A percentile compares a stretch with the other conserved stretches of the same genome.
Evolutionary conservation across 2,888 invertebrate species (phyloP).

Genomic region (Eudasyphora cyanicolor): DNA sequence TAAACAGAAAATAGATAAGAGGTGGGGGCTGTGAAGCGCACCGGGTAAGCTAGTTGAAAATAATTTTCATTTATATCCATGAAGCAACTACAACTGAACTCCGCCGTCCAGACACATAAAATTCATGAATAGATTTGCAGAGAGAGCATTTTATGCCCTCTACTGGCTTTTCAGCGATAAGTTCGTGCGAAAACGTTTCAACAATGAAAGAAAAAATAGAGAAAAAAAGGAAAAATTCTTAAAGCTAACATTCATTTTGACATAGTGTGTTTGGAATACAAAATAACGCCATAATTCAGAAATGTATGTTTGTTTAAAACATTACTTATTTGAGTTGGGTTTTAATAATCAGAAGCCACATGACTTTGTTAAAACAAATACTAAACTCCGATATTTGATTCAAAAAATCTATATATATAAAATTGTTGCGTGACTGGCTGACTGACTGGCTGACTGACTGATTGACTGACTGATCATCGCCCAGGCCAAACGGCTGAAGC

Average conservation of each 20-base stretch:
- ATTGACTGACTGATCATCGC: too few species aligned
- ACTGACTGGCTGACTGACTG: too few species aligned
- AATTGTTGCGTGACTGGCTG: too few species aligned
- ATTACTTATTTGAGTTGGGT: constrained; percentile 1
- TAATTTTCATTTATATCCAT: too few species aligned
- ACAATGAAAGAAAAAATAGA: not conserved
- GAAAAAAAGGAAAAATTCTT: not conserved
- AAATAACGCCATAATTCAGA: not conserved
- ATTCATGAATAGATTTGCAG: not conserved
- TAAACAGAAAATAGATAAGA: too few species aligned
- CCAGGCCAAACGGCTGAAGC: too few species aligned
- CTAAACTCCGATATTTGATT: too few species aligned
- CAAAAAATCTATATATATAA: too few species aligned
- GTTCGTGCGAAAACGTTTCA: not conserved
- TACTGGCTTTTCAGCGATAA: not conserved
- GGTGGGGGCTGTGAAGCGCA: too few species aligned
- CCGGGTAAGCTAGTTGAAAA: too few species aligned
- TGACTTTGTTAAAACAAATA: too few species aligned
- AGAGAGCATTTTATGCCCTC: not conserved
- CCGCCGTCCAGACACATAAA: not conserved
- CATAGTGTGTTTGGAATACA: not conserved
- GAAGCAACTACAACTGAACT: not conserved
- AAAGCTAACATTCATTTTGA: not conserved
- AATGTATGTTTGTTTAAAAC: not conserved
- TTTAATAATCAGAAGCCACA: not conserved